A percentile compares a stretch with the other conserved stretches of the same genome.
Evolutionary conservation across 2,113 vertebrate genomes (phyloP).

Genomic region (Heptranchias perlo): DNA sequence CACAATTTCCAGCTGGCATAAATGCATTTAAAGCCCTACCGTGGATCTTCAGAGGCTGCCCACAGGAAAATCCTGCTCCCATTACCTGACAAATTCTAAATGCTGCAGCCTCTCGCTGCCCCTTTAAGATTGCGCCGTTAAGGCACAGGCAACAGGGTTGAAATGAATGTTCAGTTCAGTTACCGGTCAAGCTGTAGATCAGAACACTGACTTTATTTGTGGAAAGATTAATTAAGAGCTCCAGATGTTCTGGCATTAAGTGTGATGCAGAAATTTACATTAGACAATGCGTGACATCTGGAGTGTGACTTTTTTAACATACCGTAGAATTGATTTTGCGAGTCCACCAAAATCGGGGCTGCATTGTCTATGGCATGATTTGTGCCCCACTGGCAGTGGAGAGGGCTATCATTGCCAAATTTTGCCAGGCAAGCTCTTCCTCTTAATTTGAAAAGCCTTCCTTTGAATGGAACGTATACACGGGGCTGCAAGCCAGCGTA

Average conservation of each 20-base stretch:
- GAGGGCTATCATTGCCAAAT: not conserved
- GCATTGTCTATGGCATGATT: not conserved
- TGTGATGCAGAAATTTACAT: not conserved
- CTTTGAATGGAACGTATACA: not conserved
- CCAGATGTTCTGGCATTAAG: conserved; percentile 30
- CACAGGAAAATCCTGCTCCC: not conserved
- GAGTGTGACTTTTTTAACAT: conserved; percentile 10
- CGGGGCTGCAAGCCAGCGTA: not conserved
- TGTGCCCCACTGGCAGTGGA: not conserved
- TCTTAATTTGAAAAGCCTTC: not conserved
- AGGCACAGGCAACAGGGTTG: not conserved
- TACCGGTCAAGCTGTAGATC: conserved; percentile 8
- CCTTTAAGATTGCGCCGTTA: not conserved
- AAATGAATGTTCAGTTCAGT: not conserved
- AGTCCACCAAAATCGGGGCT: not conserved
- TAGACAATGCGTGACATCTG: not conserved
- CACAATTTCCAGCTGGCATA: not conserved
- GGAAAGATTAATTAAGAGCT: conserved; percentile 24
- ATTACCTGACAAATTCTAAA: not conserved
- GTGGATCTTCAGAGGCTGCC: not conserved
- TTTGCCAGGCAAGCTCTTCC: not conserved
- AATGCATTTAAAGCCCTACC: not conserved
- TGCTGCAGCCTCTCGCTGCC: not conserved
- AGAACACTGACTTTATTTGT: not conserved
- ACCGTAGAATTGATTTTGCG: not conserved